Base-by-base conservation (phyloP, 23 tunicate species). In the Trididemnum clinides region DNA sequence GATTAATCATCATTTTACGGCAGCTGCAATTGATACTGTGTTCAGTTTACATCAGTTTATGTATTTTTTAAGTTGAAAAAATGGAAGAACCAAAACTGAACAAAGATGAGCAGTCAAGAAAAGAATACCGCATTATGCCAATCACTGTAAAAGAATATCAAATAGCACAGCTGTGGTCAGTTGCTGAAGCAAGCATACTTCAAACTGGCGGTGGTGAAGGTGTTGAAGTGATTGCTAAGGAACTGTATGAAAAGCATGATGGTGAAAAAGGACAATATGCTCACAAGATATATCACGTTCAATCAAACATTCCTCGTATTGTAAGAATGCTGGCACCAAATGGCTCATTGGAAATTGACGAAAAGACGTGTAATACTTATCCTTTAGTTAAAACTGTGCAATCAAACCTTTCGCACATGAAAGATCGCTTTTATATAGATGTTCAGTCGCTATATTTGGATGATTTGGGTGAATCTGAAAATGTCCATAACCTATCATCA, bases 201-300 rank as follows among this genome's bases (percentile, higher is more conserved):
- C 93, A 92, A 92, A 92, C 97, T 35, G 97, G 97, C 28, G 97
- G 97, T 2, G 97, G 97, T 2, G 97, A 92, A 57, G 97, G 97
- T 1, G 72, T 92, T 30, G 97, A 92, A 59, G 84, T 92, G 0
- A n/a, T 77, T 0, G 7, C 54, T 33, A 92, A 92, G 58, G 78
- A 84, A 28, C 89, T 93, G 4, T 92, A 83, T 70, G 87, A 83
- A 22, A 39, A 87, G 21, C n/a, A n/a, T n/a, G 86, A 88, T 27
- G 80, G 62, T 6, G 83, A 66, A 49, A 64, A 58, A 22, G 90
- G 89, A 18, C 97, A 92, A 38, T 92, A 88, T 36, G 88, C 97
- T 2, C 72, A 82, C 0, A 92, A 92, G 38, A 28, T 88, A 1
- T 88, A 82, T 37, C 97, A 88, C 78, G 37, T 92, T 2, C 70